Conservation (phyloP, 2,888 invertebrate genomes). For the Operophtera brumata region DNA sequence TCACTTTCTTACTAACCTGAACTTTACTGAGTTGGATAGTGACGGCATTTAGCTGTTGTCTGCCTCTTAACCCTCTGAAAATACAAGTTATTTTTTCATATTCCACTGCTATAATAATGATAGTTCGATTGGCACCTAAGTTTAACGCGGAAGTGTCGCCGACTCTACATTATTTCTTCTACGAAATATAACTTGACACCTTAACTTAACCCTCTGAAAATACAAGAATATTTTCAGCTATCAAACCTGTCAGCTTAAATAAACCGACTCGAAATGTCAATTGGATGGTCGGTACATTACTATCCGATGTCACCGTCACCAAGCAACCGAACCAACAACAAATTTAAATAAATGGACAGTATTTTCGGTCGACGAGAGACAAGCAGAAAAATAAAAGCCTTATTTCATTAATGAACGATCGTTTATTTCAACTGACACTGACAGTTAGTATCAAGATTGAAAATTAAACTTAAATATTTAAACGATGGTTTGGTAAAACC, state of each 20-base stretch:
- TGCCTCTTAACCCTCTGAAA: no score
- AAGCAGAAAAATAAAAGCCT: constrained; percentile 31
- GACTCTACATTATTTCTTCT: neutral
- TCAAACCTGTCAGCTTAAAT: constrained; percentile 41
- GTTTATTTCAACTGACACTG: constrained; percentile 26
- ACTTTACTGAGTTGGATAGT: no score
- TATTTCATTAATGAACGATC: constrained; percentile 34
- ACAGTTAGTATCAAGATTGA: constrained; percentile 25
- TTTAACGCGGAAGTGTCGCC: neutral
- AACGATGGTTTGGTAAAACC: neutral
- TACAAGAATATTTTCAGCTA: constrained; percentile 31
- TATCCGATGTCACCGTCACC: constrained; percentile 44
- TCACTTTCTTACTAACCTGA: no score
- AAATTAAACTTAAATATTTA: constrained; percentile 16
- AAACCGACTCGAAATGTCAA: constrained; percentile 44
- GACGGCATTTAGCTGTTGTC: no score
- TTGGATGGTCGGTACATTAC: constrained; percentile 29
- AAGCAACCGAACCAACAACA: constrained; percentile 42
- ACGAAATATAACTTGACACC: neutral
- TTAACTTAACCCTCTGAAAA: neutral
- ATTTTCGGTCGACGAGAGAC: constrained; percentile 35
- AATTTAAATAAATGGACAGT: constrained; percentile 39
- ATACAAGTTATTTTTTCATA: no score
- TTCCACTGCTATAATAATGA: no score
- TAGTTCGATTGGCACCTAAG: no score